Evolutionary conservation across 2,888 invertebrate species (phyloP).

Genomic region (Drosophila demipolita): DNA sequence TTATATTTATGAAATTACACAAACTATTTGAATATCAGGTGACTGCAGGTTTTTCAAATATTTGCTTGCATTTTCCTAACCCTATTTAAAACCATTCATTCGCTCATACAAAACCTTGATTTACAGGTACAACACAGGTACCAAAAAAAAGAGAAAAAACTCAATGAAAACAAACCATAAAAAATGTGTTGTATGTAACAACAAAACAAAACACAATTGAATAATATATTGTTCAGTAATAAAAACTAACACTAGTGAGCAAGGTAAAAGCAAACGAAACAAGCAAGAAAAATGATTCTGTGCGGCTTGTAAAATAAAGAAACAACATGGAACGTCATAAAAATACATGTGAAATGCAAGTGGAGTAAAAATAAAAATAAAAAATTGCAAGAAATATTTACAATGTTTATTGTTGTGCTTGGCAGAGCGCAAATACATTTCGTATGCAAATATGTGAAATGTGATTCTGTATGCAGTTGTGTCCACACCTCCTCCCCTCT

Average conservation of each 20-base stretch:
- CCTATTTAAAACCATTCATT: slow-evolving; percentile 30
- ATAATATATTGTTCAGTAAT: slow-evolving; percentile 68
- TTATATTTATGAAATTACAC: not conserved
- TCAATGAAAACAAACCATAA: not conserved
- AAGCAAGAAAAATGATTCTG: slow-evolving; percentile 45
- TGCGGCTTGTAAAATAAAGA: slow-evolving; percentile 25
- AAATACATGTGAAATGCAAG: not conserved
- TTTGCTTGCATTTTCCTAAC: slow-evolving; percentile 10
- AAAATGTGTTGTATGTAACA: slow-evolving; percentile 27
- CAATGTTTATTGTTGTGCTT: slow-evolving; percentile 81
- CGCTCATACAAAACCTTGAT: slow-evolving; percentile 24
- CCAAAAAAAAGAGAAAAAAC: too few species aligned
- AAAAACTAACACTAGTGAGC: slow-evolving; percentile 63
- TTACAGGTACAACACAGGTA: slow-evolving; percentile 12
- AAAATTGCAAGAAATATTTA: slow-evolving; percentile 56
- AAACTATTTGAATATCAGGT: not conserved
- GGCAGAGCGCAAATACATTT: slow-evolving; percentile 77
- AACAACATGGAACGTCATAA: slow-evolving; percentile 37
- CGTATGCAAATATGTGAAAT: slow-evolving; percentile 74
- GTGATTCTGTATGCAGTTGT: slow-evolving; percentile 69
- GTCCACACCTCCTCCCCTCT: not conserved
- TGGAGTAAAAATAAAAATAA: slow-evolving; percentile 9
- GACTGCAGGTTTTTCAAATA: slow-evolving; percentile 9
- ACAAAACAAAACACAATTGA: slow-evolving; percentile 56
- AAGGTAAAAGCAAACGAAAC: slow-evolving; percentile 32